Evolutionary conservation across 2,113 vertebrate species (phyloP).

Genomic region (Andinoacara biseriatus): DNA sequence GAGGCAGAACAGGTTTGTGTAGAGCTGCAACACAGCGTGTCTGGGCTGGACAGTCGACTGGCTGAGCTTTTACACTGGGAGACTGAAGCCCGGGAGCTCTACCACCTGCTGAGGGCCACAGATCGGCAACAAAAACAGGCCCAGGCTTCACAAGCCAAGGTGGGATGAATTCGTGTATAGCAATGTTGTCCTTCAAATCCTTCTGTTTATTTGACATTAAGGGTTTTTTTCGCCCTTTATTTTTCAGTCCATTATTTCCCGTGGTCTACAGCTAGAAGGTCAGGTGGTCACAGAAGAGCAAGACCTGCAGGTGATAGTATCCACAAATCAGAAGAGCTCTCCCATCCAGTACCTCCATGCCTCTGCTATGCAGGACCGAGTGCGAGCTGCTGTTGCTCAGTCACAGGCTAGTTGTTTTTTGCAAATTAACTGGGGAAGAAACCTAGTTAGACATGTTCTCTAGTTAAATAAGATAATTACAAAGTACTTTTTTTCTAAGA

Average conservation of each 20-base stretch:
- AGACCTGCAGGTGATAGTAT: constrained; percentile 80
- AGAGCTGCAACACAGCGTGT: constrained; percentile 77
- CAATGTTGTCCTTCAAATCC: neutral
- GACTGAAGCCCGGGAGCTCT: constrained; percentile 74
- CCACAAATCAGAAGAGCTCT: constrained; percentile 76
- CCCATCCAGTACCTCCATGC: constrained; percentile 80
- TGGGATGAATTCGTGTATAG: constrained; percentile 17
- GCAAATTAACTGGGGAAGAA: neutral
- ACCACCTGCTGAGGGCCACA: constrained; percentile 65
- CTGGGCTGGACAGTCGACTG: constrained; percentile 76
- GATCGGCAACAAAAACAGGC: constrained; percentile 45
- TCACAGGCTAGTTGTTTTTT: constrained; percentile 79
- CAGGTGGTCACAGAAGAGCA: constrained; percentile 87
- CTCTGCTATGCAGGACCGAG: constrained; percentile 79
- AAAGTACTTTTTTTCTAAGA: neutral
- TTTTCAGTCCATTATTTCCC: constrained; percentile 83
- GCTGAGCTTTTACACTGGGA: constrained; percentile 83
- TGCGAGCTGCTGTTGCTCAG: constrained; percentile 82
- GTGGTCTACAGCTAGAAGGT: constrained; percentile 84
- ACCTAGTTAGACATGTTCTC: accelerated
- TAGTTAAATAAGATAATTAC: neutral
- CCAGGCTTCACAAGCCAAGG: constrained; percentile 74
- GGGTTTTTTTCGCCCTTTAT: constrained; percentile 28
- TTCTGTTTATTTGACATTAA: neutral
- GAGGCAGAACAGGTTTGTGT: constrained; percentile 77